These are phyloP conservation scores for Dasysyrphus albostriatus DNA, from an alignment of 2,888 invertebrate genomes.

Conservation along the genomic window DNA sequence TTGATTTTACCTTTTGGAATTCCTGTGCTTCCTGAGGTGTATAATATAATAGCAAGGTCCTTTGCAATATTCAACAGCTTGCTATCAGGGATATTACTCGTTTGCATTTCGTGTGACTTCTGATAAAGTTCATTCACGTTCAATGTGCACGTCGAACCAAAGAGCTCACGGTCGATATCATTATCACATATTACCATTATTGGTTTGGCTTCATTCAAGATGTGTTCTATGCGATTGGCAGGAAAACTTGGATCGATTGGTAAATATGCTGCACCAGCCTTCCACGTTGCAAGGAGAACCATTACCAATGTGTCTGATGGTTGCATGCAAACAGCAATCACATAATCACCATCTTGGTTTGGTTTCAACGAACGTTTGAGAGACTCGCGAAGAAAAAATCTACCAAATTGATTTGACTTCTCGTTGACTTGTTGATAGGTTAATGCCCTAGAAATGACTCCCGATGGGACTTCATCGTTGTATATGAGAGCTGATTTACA, in stretches of 20 bases:
- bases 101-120: slow-evolving; percentile 79
- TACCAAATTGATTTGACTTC: slow-evolving; percentile 84
- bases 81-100: slow-evolving; percentile 80
- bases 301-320: slow-evolving; percentile 89
- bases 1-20: slow-evolving; percentile 89
- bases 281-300: slow-evolving; percentile 90
- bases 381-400: slow-evolving; percentile 80
- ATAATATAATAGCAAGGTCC: slow-evolving; percentile 81
- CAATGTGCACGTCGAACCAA: slow-evolving; percentile 79
- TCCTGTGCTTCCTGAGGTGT: slow-evolving; percentile 93
- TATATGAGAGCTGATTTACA: slow-evolving; percentile 87
- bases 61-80: slow-evolving; percentile 82
- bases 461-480: slow-evolving; percentile 84
- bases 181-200: slow-evolving; percentile 87
- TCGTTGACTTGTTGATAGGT: slow-evolving; percentile 84
- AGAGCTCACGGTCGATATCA: slow-evolving; percentile 79
- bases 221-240: slow-evolving; percentile 89
- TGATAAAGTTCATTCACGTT: slow-evolving; percentile 79
- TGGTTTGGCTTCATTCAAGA: slow-evolving; percentile 90
- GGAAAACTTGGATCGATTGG: slow-evolving; percentile 92
- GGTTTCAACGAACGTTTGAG: slow-evolving; percentile 79
- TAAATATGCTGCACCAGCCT: slow-evolving; percentile 93
- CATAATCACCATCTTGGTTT: slow-evolving; percentile 89
- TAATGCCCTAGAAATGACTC: slow-evolving; percentile 52
- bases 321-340: slow-evolving; percentile 91